phyloP scores from a whole-genome alignment of 2,113 vertebrate species.

The Malaclemys terrapin region DNA sequence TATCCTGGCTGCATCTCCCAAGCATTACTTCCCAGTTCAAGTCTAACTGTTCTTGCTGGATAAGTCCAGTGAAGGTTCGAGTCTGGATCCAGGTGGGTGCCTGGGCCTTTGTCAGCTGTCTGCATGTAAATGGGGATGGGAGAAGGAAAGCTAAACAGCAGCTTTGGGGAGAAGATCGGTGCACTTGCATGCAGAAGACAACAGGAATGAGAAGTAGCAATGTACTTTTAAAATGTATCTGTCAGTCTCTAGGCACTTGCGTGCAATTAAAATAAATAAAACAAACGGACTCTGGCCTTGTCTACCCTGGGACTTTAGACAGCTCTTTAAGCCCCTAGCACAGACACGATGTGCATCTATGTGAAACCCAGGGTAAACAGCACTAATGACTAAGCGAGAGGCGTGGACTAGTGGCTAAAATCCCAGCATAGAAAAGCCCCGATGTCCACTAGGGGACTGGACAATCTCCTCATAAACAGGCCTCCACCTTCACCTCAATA shows the following conservation, averaged over 20 bases:
- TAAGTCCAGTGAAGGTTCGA: conserved; percentile 45
- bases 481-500: not conserved
- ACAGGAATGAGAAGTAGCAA: not conserved
- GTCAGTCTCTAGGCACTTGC: not conserved
- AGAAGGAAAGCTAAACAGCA: not conserved
- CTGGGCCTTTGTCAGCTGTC: conserved; percentile 37
- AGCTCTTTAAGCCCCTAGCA: not conserved
- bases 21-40: conserved; percentile 46
- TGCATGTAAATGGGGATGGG: not conserved
- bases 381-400: not conserved
- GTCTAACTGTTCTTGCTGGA: conserved; percentile 50
- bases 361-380: not conserved
- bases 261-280: not conserved
- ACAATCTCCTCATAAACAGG: not conserved
- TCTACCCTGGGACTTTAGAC: not conserved
- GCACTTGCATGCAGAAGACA: not conserved
- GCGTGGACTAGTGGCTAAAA: not conserved
- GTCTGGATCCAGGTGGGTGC: conserved; percentile 66
- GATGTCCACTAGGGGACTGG: not conserved
- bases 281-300: conserved; percentile 13
- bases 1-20: conserved; percentile 39
- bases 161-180: not conserved
- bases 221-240: conserved; percentile 4
- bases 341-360: not conserved
- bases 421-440: accelerated